Percentiles rank a stretch among this genome's conserved stretches.
phyloP scores from a whole-genome alignment of 2,113 vertebrate genomes.

The Gambusia affinis region DNA sequence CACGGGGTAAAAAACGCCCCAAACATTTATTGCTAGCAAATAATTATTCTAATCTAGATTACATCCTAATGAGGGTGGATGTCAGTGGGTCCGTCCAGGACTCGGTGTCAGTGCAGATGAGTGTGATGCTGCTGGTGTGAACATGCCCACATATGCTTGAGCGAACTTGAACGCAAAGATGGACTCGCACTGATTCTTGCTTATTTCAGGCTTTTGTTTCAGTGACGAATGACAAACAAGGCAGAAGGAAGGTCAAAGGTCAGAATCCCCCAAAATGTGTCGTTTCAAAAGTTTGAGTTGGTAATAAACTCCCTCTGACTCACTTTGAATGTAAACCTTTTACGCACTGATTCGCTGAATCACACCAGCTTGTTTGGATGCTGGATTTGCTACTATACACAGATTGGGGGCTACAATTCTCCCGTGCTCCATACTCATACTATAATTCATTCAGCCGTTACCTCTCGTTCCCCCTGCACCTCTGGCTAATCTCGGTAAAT shows the following conservation, averaged over 20 bases:
- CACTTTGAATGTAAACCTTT: slow-evolving; percentile 6
- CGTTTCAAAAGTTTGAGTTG: neutral
- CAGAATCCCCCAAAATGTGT: neutral
- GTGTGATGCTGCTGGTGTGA: neutral
- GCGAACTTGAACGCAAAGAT: neutral
- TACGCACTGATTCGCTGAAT: neutral
- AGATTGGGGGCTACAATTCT: neutral
- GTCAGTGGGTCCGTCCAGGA: neutral
- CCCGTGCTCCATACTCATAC: neutral
- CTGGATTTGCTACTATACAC: neutral
- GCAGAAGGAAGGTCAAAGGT: neutral
- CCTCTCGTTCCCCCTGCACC: slow-evolving; percentile 18
- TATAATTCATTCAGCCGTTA: neutral
- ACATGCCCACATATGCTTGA: slow-evolving; percentile 7
- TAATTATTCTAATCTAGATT: neutral
- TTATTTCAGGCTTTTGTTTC: neutral
- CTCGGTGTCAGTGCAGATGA: neutral
- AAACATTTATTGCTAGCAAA: neutral
- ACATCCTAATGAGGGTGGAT: neutral
- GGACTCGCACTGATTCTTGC: neutral
- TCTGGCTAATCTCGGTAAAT: slow-evolving; percentile 13
- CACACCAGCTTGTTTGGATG: slow-evolving; percentile 1
- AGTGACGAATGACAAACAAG: neutral
- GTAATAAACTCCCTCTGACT: neutral
- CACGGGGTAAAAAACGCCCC: too few species aligned